A percentile compares a stretch with the other conserved stretches of the same genome.
Conservation (phyloP, 2,888 invertebrate genomes). For the Megastigmus dorsalis region DNA sequence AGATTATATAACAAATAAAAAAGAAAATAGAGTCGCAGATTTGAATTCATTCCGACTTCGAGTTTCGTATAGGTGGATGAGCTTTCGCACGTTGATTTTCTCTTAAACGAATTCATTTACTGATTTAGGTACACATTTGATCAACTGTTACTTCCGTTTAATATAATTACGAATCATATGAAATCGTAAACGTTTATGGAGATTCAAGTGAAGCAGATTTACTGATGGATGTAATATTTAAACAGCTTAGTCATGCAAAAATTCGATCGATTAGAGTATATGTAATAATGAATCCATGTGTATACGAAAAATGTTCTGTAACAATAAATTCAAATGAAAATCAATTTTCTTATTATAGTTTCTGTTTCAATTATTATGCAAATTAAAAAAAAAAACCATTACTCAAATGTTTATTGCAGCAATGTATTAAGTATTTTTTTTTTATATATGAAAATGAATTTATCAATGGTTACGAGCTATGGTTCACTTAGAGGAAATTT, state of each 20-base stretch:
- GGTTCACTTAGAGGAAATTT: too few relatives aligned
- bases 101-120: constrained; percentile 26
- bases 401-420: neutral
- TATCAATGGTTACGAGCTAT: too few relatives aligned
- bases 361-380: constrained; percentile 1
- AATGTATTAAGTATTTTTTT: neutral
- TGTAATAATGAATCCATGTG: constrained; percentile 56
- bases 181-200: constrained; percentile 34
- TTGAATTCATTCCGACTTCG: constrained; percentile 26
- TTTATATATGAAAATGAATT: too few relatives aligned
- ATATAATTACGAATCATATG: neutral
- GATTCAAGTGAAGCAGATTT: constrained; percentile 18
- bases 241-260: constrained; percentile 49
- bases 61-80: constrained; percentile 12
- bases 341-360: constrained; percentile 1
- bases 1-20: constrained; percentile 4
- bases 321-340: constrained; percentile 63
- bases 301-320: constrained; percentile 62
- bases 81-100: neutral
- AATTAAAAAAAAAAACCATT: neutral
- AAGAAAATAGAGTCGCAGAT: neutral
- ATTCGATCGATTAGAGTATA: constrained; percentile 46
- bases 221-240: constrained; percentile 35
- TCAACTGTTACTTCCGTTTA: constrained; percentile 5
- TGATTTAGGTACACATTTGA: neutral